phyloP scores from a whole-genome alignment of 1,140 invertebrate genomes.

The Glossosoma conforme region DNA sequence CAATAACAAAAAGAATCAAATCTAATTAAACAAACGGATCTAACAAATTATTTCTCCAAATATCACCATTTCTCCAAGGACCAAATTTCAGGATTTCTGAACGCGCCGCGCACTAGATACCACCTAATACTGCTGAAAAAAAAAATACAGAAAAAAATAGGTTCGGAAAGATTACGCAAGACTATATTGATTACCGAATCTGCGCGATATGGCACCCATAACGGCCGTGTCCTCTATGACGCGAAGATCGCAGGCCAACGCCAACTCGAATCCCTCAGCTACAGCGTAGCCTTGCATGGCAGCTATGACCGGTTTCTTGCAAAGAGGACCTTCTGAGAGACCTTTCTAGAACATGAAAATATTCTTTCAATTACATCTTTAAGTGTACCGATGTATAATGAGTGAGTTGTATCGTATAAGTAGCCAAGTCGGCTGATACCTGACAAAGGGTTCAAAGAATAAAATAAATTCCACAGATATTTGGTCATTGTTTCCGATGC shows the following conservation, averaged over 20 bases:
- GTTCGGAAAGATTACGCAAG: not conserved
- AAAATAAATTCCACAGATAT: too few species aligned
- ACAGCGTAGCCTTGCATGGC: slow-evolving; percentile 83
- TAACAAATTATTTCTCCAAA: not conserved
- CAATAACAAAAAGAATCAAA: not conserved
- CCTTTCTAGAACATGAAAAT: too few species aligned
- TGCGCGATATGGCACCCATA: slow-evolving; percentile 75
- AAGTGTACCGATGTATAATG: too few species aligned
- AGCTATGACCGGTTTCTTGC: slow-evolving; percentile 80
- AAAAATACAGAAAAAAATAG: not conserved
- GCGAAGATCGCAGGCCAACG: slow-evolving; percentile 84
- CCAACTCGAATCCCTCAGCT: slow-evolving; percentile 84
- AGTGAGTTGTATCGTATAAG: too few species aligned
- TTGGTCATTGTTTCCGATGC: too few species aligned
- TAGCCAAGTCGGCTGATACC: too few species aligned
- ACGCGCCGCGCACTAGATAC: not conserved
- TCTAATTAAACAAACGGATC: not conserved
- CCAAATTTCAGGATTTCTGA: too few species aligned
- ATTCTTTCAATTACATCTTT: too few species aligned
- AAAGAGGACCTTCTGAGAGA: too few species aligned
- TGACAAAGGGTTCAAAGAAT: too few species aligned
- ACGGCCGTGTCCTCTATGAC: slow-evolving; percentile 80
- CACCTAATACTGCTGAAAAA: not conserved
- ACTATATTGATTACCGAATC: slow-evolving; percentile 61
- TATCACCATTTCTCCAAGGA: not conserved